Evolutionary conservation across 2,113 vertebrate species (phyloP), one percentile per base, ranked within the genome.

Genomic region (Murina feae): DNA sequence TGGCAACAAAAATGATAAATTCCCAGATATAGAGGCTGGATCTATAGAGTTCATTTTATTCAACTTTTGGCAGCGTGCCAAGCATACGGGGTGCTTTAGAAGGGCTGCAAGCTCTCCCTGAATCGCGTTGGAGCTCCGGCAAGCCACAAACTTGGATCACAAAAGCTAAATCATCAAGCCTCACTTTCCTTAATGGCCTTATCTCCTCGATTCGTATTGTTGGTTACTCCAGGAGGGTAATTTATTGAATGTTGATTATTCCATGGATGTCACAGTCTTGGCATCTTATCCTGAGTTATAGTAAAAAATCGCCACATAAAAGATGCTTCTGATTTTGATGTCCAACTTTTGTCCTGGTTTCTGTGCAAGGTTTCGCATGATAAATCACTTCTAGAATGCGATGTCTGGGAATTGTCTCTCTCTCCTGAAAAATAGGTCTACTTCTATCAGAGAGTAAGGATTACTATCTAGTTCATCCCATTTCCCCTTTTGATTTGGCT

Each of bases 1-100:
- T 88, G 85, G 51, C 88, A 90, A 84, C 66, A 78, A 88, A 94
- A 93, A 95, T 85, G 20, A 92, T 69, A 86, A 84, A 92, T 86
- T 88, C 91, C 81, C 51, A 93, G 91, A 83, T 51, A 76, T 71
- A 84, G 85, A 95, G 35, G 81, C 28, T 37, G 76, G 87, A 84
- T 81, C 88, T 49, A 37, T 42, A n/a, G 14, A 82, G 76, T 76
- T 94, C 88, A 90, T 81, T 92, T 81, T 90, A 90, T 95, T 95
- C 80, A 87, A 85, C 55, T 92, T 92, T 90, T 42, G 96, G 72
- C 39, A 39, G 75, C 35, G 23, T 49, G 81, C 90, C 94, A 91
- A 88, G 58, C 85, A 58, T 21, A 37, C 55, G 4, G 85, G 86
- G 76, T 60, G 72, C 66, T 95, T 94, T 75, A 47, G 66, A 93